Evolutionary conservation across 1,140 invertebrate species (phyloP).

Genomic region (Gonatopus flavifemur): DNA sequence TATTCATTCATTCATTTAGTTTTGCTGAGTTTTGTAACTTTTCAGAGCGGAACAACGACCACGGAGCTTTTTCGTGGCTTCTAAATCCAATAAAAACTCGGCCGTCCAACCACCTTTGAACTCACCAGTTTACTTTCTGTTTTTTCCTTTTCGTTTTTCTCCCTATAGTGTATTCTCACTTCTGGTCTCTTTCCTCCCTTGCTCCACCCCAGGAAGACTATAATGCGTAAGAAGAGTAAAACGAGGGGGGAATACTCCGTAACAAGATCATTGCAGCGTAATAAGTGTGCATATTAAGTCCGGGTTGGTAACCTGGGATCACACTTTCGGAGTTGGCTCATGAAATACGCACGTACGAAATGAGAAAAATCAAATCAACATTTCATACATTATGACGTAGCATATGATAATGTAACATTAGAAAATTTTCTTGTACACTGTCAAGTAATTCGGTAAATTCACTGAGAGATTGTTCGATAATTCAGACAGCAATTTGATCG

Average conservation of each 20-base stretch:
- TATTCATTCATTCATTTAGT: too few species aligned
- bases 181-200: neutral
- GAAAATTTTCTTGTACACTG: too few species aligned
- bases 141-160: neutral
- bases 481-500: too few species aligned
- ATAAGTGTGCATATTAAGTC: slow-evolving; percentile 52
- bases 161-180: neutral
- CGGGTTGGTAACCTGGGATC: slow-evolving; percentile 43
- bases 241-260: slow-evolving; percentile 40
- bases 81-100: slow-evolving; percentile 50
- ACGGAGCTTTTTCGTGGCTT: slow-evolving; percentile 38
- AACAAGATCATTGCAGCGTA: slow-evolving; percentile 53
- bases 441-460: too few species aligned
- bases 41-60: slow-evolving; percentile 7
- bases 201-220: neutral
- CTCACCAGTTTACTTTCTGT: slow-evolving; percentile 27
- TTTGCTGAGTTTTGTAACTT: too few species aligned
- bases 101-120: slow-evolving; percentile 45
- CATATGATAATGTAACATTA: too few species aligned
- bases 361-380: too few species aligned
- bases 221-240: neutral
- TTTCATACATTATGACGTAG: too few species aligned
- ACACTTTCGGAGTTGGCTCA: too few species aligned
- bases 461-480: too few species aligned
- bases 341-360: too few species aligned